These are phyloP conservation scores for Hirtodrosophila alboralis DNA, from an alignment of 2,888 invertebrate species.

Conservation along the genomic window DNA sequence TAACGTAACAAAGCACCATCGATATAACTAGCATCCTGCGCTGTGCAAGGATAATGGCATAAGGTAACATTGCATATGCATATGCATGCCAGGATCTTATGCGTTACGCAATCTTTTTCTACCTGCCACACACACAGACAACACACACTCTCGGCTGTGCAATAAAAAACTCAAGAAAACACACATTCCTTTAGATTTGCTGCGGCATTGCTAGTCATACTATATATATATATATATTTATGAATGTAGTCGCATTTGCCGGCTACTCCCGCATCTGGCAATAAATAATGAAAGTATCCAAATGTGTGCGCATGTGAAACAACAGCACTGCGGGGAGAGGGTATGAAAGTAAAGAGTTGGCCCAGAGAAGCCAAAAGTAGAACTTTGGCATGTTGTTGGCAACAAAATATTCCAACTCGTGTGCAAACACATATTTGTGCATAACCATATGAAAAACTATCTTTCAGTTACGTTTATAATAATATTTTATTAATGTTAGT, in stretches of 20 bases:
- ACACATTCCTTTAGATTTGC: slow-evolving; percentile 73
- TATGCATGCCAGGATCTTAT: slow-evolving; percentile 11
- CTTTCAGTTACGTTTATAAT: slow-evolving; percentile 70
- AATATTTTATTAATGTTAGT: slow-evolving; percentile 73
- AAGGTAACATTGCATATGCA: slow-evolving; percentile 1
- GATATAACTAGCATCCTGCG: slow-evolving; percentile 28
- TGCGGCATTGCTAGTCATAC: slow-evolving; percentile 50
- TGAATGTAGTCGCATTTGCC: slow-evolving; percentile 47
- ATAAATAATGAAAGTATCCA: slow-evolving; percentile 75
- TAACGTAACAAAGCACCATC: slow-evolving; percentile 18
- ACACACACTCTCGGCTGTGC: slow-evolving; percentile 59
- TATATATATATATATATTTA: slow-evolving; percentile 26
- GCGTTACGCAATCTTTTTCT: slow-evolving; percentile 6
- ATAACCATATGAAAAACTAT: slow-evolving; percentile 76
- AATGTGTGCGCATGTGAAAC: slow-evolving; percentile 49
- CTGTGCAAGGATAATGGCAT: slow-evolving; percentile 10
- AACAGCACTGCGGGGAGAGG: slow-evolving; percentile 12
- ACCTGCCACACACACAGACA: slow-evolving; percentile 1
- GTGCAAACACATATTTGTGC: slow-evolving; percentile 39
- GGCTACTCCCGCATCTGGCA: slow-evolving; percentile 57
- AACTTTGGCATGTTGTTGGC: slow-evolving; percentile 24
- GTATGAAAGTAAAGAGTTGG: slow-evolving; percentile 51
- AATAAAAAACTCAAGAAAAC: slow-evolving; percentile 71
- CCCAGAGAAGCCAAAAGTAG: slow-evolving; percentile 26
- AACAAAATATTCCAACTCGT: slow-evolving; percentile 17